Conservation (phyloP, 2,888 invertebrate species). For the Amblyjoppa fuscipennis region DNA sequence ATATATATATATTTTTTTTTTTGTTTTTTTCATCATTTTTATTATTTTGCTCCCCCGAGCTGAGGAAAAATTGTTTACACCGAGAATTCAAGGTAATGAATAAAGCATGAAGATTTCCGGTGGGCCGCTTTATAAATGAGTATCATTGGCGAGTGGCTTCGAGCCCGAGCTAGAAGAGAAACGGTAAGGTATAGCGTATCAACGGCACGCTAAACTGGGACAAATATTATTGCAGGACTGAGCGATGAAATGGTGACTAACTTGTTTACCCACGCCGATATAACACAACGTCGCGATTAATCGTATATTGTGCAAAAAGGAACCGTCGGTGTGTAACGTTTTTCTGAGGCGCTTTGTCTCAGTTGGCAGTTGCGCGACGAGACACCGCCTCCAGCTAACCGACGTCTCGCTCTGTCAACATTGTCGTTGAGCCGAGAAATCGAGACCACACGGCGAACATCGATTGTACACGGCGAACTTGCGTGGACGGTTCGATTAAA, state of each 20-base stretch:
- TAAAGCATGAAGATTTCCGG: neutral
- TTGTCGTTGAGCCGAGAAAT: neutral
- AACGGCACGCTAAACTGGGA: neutral
- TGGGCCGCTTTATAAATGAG: neutral
- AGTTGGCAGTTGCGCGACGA: neutral
- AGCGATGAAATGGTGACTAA: slow-evolving; percentile 1
- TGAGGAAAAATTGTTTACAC: neutral
- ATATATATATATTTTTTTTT: neutral
- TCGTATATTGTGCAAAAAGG: neutral
- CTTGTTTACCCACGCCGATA: slow-evolving; percentile 2
- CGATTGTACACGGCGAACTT: neutral
- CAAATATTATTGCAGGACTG: slow-evolving; percentile 22
- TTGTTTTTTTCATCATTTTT: neutral
- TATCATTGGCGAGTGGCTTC: neutral
- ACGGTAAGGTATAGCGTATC: neutral
- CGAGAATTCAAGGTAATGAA: slow-evolving; percentile 10
- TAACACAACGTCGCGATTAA: neutral
- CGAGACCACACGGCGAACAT: neutral
- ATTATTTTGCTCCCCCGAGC: neutral
- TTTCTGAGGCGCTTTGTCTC: neutral
- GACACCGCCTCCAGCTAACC: neutral
- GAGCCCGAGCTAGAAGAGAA: neutral
- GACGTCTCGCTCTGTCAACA: neutral
- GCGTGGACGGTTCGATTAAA: neutral
- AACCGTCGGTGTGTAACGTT: neutral